A percentile compares a stretch with the other conserved stretches of the same genome.
These are phyloP conservation scores for Rhincodon typus DNA, from an alignment of 2,797 vertebrate species.

Conservation along the genomic window DNA sequence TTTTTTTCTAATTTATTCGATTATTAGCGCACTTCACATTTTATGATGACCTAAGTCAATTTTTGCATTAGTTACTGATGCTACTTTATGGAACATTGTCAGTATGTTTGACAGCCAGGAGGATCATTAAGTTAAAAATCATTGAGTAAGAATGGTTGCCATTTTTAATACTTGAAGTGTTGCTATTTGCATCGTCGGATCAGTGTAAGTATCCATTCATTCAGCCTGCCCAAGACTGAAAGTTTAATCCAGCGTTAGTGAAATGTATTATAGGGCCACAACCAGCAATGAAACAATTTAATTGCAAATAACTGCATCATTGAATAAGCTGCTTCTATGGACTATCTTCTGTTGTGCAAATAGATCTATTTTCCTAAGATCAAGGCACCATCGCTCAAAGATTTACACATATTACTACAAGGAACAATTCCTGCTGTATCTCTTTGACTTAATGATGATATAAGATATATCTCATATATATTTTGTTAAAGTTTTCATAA, in stretches of 20 bases:
- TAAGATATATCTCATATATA: background rate
- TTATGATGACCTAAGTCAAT: background rate
- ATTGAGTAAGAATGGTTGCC: background rate
- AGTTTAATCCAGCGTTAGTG: background rate
- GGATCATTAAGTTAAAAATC: background rate
- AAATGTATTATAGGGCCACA: background rate
- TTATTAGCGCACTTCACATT: background rate
- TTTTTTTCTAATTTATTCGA: background rate
- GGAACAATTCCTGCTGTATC: no score
- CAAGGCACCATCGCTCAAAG: background rate
- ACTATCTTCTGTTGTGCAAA: background rate
- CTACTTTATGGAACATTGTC: background rate
- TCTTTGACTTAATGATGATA: no score
- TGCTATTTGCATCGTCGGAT: background rate
- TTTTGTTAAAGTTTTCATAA: background rate
- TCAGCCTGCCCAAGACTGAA: background rate
- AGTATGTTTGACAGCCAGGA: background rate
- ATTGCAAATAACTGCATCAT: background rate
- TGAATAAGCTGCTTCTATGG: background rate
- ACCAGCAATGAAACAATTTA: background rate
- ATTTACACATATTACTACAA: background rate
- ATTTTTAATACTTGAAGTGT: background rate
- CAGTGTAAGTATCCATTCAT: background rate
- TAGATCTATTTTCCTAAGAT: background rate
- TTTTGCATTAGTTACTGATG: background rate